Conservation (phyloP, 2,888 invertebrate genomes). For the Ganaspis brasiliensis region DNA sequence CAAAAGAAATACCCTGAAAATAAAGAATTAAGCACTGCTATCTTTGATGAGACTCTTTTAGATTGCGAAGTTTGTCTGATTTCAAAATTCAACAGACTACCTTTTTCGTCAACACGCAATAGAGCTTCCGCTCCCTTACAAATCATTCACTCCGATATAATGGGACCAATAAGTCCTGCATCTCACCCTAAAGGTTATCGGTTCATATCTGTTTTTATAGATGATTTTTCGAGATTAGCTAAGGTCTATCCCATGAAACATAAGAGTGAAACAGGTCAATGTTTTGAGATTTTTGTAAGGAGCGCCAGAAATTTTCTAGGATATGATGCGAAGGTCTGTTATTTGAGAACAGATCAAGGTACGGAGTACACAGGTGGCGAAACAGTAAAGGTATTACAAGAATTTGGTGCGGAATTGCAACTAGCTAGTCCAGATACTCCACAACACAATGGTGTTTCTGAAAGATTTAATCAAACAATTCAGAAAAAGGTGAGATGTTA, state of each 20-base stretch:
- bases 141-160: constrained; percentile 61
- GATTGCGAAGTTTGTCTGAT: constrained; percentile 62
- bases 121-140: constrained; percentile 57
- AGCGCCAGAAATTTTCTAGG: constrained; percentile 54
- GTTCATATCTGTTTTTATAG: constrained; percentile 57
- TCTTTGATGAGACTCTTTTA: constrained; percentile 57
- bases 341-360: too few relatives aligned
- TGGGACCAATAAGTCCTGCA: constrained; percentile 56
- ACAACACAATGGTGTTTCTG: too few relatives aligned
- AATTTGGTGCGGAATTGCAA: too few relatives aligned
- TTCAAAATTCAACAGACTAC: constrained; percentile 61
- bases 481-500: too few relatives aligned
- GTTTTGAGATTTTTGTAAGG: constrained; percentile 53
- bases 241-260: constrained; percentile 58
- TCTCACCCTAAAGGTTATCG: constrained; percentile 55
- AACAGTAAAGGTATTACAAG: too few relatives aligned
- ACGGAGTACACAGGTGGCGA: too few relatives aligned
- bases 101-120: constrained; percentile 52
- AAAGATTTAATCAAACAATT: too few relatives aligned
- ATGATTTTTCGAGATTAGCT: constrained; percentile 63
- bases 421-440: too few relatives aligned
- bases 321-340: constrained; percentile 48
- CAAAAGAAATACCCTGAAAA: background rate
- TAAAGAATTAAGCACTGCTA: constrained; percentile 48
- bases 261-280: constrained; percentile 53